Evolutionary conservation across 2,113 vertebrate species (phyloP), one percentile per base, ranked within the genome.

Genomic region (Catagonus wagneri): DNA sequence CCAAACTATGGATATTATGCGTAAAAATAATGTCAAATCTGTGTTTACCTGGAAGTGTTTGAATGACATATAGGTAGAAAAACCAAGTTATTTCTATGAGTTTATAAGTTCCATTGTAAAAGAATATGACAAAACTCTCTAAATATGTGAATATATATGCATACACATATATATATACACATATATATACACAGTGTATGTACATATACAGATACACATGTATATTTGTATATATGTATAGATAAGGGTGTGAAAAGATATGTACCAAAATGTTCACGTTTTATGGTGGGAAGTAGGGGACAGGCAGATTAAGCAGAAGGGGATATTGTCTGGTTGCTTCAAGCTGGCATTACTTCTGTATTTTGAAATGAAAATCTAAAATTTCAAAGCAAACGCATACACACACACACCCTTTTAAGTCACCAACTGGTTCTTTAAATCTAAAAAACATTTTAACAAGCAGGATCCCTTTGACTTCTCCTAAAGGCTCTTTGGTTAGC

Each of bases 331-430:
- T 63, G 75, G 52, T 81, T 76, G 16, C 61, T 36, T 85, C 83
- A 83, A 58, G 32, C 36, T 71, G 39, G 34, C 14, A 54, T 90
- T 90, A 60, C 16, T 60, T 95, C 80, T 93, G 52, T 9, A 52
- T 60, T 94, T 92, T 32, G 75, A 81, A 94, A 68, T 71, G 68
- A 89, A 93, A 91, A 83, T 17, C 61, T 36, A 58, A 69, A 58
- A 52, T 90, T 66, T 32, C 32, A 91, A 71, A 65, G 3, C 39
- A 8, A 29, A 27, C 27, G 34, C 29, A 32, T n/a, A 56, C 14
- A 74, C 54, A 54, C 27, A 69, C 32, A 71, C 44, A 66, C 15
- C 66, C 54, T 83, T 90, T 27, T 34, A 93, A 96, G 81, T 81
- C 39, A 65, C 68, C n/a, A 83, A 22, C 11, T 34, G 34, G 76